These are phyloP conservation scores for Sebastes reedi DNA, from an alignment of 2,797 vertebrate genomes.

Conservation along the genomic window DNA sequence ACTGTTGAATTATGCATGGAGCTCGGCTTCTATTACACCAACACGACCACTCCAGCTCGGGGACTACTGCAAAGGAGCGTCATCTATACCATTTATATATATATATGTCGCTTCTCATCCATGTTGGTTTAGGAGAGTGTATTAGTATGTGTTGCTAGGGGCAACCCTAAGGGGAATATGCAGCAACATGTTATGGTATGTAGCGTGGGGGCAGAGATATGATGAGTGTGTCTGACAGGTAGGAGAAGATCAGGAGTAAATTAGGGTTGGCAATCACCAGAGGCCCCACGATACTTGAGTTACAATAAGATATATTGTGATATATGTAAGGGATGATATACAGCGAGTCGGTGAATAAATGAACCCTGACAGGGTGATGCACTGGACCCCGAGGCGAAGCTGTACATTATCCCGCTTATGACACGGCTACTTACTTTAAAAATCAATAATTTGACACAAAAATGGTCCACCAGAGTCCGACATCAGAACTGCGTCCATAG, in stretches of 20 bases:
- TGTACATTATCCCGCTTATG: no score
- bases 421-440: no score
- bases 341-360: no score
- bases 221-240: neutral
- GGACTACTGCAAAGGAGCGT: conserved; percentile 14
- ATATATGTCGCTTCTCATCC: conserved; percentile 21
- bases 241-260: conserved; percentile 3
- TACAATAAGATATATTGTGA: no score
- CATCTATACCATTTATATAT: neutral
- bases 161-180: conserved; percentile 5
- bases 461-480: no score
- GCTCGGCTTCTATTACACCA: conserved; percentile 47
- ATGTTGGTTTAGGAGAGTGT: neutral
- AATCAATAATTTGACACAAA: no score
- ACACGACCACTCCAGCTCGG: conserved; percentile 5
- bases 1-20: conserved; percentile 69
- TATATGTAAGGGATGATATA: no score
- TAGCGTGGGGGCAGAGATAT: neutral
- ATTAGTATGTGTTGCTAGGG: conserved; percentile 15
- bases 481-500: no score
- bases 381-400: no score
- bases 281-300: no score
- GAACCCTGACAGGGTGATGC: no score
- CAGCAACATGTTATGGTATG: conserved; percentile 5
- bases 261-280: no score